phyloP scores from a whole-genome alignment of 1,140 invertebrate genomes.

The Holotrichia oblita region DNA sequence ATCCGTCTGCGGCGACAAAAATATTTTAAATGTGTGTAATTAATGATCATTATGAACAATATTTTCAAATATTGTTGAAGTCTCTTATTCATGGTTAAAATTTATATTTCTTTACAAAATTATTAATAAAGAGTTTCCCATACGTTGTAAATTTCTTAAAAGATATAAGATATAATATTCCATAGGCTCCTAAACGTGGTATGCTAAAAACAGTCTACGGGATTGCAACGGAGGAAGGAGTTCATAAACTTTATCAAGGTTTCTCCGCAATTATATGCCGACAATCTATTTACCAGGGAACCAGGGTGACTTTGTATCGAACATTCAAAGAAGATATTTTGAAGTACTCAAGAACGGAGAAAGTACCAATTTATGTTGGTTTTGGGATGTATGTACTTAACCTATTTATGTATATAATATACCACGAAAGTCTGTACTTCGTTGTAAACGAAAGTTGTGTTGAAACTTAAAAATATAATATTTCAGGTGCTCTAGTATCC shows the following conservation, averaged over 20 bases:
- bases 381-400: background rate
- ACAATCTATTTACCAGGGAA: conserved; percentile 83
- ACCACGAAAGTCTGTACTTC: background rate
- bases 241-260: conserved; percentile 86
- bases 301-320: conserved; percentile 77
- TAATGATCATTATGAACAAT: too few species aligned
- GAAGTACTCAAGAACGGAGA: conserved; percentile 39
- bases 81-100: too few species aligned
- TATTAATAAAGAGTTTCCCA: too few species aligned
- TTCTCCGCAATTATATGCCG: conserved; percentile 87
- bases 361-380: background rate
- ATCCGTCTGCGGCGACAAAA: too few species aligned
- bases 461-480: background rate
- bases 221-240: conserved; percentile 81
- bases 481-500: conserved; percentile 77
- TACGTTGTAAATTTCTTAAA: too few species aligned
- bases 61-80: too few species aligned
- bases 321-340: conserved; percentile 69
- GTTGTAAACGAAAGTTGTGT: background rate
- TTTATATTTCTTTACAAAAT: too few species aligned
- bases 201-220: conserved; percentile 84
- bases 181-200: conserved; percentile 74
- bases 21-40: too few species aligned
- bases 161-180: too few species aligned
- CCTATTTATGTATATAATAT: background rate